Conservation (phyloP, 2,888 invertebrate genomes). For the Orthosia gothica region DNA sequence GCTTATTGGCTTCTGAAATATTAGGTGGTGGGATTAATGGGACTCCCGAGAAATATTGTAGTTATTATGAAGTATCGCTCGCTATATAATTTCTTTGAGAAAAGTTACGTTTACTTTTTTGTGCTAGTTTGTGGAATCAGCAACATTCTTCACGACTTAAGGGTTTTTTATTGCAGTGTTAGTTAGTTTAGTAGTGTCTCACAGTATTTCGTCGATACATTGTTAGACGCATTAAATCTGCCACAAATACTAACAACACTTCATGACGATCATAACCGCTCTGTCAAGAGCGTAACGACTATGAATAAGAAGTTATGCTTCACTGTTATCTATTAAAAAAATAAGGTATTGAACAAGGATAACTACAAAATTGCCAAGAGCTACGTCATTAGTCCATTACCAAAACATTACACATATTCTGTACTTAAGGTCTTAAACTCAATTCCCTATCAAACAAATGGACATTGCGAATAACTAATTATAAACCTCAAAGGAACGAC, state of each 20-base stretch:
- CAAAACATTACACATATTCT: constrained; percentile 22
- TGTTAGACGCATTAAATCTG: no score
- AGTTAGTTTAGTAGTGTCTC: no score
- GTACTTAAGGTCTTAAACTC: constrained; percentile 24
- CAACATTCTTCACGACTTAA: no score
- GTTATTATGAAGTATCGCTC: constrained; percentile 75
- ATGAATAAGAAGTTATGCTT: no score
- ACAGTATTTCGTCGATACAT: no score
- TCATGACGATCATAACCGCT: no score
- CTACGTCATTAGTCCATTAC: neutral
- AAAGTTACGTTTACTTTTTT: constrained; percentile 41
- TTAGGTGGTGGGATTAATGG: constrained; percentile 85
- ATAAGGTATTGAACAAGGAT: neutral
- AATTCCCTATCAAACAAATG: constrained; percentile 36
- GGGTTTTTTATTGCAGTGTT: no score
- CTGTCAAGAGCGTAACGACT: no score
- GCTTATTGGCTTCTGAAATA: constrained; percentile 88
- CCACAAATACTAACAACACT: no score
- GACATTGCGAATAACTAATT: constrained; percentile 33
- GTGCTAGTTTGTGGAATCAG: neutral
- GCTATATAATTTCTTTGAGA: constrained; percentile 61
- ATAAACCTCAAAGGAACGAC: constrained; percentile 59
- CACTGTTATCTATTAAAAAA: neutral
- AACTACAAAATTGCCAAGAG: constrained; percentile 2
- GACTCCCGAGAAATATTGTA: constrained; percentile 78